These are phyloP conservation scores for Tiphia femorata DNA, from an alignment of 2,888 invertebrate genomes.

Conservation along the genomic window DNA sequence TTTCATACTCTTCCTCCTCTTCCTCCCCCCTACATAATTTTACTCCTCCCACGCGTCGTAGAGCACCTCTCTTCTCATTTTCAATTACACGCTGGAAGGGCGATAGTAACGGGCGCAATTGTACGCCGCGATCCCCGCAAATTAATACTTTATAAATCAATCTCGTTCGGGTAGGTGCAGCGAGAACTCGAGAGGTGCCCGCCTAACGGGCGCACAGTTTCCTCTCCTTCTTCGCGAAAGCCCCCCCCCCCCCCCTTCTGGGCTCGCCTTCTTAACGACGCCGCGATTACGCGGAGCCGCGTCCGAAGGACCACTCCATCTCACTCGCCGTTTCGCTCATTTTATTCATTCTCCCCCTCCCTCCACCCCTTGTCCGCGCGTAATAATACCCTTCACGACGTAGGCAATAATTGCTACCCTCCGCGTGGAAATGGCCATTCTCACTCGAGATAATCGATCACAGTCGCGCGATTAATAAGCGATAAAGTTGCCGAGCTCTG, in stretches of 20 bases:
- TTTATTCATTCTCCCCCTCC: no score
- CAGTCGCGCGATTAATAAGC: constrained; percentile 58
- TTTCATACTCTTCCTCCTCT: no score
- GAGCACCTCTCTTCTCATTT: constrained; percentile 22
- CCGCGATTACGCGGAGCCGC: constrained; percentile 42
- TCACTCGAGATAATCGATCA: constrained; percentile 53
- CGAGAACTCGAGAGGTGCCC: background rate
- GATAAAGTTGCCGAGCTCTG: constrained; percentile 50
- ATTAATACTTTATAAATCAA: constrained; percentile 57
- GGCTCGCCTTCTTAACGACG: constrained; percentile 41
- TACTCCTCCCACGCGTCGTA: background rate
- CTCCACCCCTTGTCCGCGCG: no score
- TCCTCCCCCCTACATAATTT: no score
- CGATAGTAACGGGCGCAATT: background rate
- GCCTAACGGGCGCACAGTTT: background rate
- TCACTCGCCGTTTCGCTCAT: no score
- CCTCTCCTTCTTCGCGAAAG: no score
- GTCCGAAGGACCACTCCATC: constrained; percentile 33
- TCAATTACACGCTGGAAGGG: constrained; percentile 16
- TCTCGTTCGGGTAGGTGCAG: constrained; percentile 13
- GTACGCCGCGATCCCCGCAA: constrained; percentile 23
- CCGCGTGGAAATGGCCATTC: constrained; percentile 54
- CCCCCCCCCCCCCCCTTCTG: no score
- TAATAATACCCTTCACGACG: constrained; percentile 52
- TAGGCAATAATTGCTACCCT: constrained; percentile 53